phyloP scores from a whole-genome alignment of 2,888 invertebrate genomes.

The Lepidochrysops patricia region DNA sequence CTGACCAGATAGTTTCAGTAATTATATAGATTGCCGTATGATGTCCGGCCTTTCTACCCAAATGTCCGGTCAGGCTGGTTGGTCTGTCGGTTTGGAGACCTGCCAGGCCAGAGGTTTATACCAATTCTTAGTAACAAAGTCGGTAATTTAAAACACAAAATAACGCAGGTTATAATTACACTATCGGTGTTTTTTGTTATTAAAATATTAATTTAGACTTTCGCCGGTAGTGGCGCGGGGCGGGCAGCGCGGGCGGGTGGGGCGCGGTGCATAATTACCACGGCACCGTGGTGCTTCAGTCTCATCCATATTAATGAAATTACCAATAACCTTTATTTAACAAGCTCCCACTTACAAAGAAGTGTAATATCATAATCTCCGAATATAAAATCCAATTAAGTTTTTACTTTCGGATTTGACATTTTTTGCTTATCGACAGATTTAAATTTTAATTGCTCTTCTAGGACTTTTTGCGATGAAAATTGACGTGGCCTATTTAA shows the following conservation, averaged over 20 bases:
- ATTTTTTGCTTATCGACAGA: neutral
- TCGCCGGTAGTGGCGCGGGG: neutral
- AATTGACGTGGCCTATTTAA: neutral
- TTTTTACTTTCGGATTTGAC: neutral
- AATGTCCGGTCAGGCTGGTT: no score
- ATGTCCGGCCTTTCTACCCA: no score
- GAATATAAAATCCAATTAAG: neutral
- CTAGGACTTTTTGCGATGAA: neutral
- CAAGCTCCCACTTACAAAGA: conserved; percentile 3
- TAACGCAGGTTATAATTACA: neutral
- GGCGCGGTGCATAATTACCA: conserved; percentile 6
- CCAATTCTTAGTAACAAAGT: neutral
- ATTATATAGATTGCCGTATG: no score
- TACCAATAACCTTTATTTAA: conserved; percentile 9
- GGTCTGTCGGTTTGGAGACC: no score
- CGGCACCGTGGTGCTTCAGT: conserved; percentile 2
- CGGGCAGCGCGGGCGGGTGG: neutral
- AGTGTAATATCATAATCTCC: neutral
- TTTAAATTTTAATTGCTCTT: neutral
- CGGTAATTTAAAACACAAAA: neutral
- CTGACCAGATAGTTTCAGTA: no score
- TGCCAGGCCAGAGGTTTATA: no score
- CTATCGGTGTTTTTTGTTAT: neutral
- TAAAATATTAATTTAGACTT: conserved; percentile 7
- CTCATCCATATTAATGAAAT: conserved; percentile 11